phyloP scores from a whole-genome alignment of 2,113 vertebrate genomes.

The Myrmophylax atrothorax region DNA sequence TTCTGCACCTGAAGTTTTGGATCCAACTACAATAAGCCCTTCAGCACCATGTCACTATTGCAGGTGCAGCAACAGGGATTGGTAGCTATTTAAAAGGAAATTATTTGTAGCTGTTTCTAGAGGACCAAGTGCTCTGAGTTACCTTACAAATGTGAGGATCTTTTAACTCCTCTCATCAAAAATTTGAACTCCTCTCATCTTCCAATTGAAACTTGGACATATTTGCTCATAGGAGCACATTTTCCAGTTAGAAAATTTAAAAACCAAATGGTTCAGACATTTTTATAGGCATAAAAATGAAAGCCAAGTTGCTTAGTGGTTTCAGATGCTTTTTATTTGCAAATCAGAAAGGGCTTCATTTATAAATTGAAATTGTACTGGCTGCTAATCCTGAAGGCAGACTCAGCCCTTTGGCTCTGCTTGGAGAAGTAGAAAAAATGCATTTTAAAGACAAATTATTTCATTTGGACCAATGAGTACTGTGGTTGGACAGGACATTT shows the following conservation, averaged over 20 bases:
- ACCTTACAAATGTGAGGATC: background rate
- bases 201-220: constrained; percentile 25
- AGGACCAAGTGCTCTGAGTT: background rate
- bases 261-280: constrained; percentile 59
- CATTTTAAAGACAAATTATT: constrained; percentile 47
- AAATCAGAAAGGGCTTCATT: constrained; percentile 32
- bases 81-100: background rate
- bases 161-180: background rate
- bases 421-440: background rate
- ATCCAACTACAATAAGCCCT: background rate
- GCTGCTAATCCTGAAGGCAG: constrained; percentile 15
- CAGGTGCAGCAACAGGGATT: background rate
- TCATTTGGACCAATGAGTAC: constrained; percentile 45
- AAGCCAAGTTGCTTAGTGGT: constrained; percentile 56
- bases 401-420: background rate
- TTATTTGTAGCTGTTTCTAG: background rate
- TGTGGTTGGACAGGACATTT: constrained; percentile 29
- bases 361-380: constrained; percentile 25
- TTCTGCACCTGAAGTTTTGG: background rate
- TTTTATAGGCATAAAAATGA: constrained; percentile 61
- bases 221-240: constrained; percentile 7
- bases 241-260: constrained; percentile 62
- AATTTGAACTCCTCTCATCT: background rate
- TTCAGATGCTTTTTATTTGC: constrained; percentile 66
- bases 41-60: fast-evolving